phyloP scores from a whole-genome alignment of 2,797 vertebrate species.

The Anas acuta region DNA sequence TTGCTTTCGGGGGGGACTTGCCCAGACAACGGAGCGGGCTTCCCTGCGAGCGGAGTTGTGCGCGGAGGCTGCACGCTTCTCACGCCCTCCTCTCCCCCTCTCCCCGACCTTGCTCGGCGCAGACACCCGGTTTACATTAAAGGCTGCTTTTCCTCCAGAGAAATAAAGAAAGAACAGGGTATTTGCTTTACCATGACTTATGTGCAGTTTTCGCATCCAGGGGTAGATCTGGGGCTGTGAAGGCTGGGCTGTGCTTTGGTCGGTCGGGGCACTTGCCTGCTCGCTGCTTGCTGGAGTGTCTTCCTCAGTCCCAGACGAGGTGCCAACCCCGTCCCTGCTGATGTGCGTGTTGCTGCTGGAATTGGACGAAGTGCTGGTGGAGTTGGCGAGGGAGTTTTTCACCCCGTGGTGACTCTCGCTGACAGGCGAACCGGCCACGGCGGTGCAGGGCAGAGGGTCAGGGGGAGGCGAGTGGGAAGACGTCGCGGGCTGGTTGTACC shows the following conservation, averaged over 20 bases:
- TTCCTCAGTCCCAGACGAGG: conserved; percentile 90
- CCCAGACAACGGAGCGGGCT: neutral
- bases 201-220: conserved; percentile 99
- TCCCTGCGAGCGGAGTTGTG: conserved; percentile 34
- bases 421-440: conserved; percentile 87
- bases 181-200: conserved; percentile 95
- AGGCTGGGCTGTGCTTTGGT: conserved; percentile 86
- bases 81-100: conserved; percentile 53
- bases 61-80: conserved; percentile 41
- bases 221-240: conserved; percentile 97
- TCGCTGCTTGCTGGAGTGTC: conserved; percentile 91
- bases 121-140: conserved; percentile 61
- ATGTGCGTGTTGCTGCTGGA: conserved; percentile 84
- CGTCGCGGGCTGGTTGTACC: conserved; percentile 90
- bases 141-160: conserved; percentile 49
- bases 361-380: conserved; percentile 83
- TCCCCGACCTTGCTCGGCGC: conserved; percentile 55
- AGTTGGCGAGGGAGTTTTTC: conserved; percentile 90
- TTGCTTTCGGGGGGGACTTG: neutral
- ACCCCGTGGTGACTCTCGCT: conserved; percentile 87
- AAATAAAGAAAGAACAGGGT: conserved; percentile 69
- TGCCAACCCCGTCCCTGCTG: conserved; percentile 90
- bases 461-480: conserved; percentile 88
- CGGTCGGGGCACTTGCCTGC: conserved; percentile 88
- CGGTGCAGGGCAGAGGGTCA: conserved; percentile 92